These are phyloP conservation scores for Spermophilus dauricus DNA, from an alignment of 2,113 vertebrate genomes.

Conservation along the genomic window DNA sequence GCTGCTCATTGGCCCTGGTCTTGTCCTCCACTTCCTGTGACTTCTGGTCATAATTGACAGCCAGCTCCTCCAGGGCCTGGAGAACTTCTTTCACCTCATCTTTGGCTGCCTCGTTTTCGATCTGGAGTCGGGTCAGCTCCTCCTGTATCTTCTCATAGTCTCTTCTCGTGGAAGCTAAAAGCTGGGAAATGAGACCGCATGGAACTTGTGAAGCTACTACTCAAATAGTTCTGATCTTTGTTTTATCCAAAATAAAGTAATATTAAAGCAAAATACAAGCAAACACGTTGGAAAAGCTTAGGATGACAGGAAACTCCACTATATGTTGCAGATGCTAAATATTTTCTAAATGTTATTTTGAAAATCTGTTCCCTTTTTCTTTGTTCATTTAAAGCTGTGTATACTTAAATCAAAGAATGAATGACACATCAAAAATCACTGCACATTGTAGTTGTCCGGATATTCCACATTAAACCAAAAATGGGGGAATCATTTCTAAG, in stretches of 20 bases:
- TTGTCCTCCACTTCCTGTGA: slow-evolving; percentile 95
- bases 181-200: slow-evolving; percentile 86
- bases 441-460: neutral
- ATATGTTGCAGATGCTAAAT: neutral
- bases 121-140: slow-evolving; percentile 95
- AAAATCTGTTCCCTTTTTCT: slow-evolving; percentile 29
- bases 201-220: neutral
- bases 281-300: neutral
- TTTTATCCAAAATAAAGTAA: slow-evolving; percentile 17
- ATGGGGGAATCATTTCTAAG: neutral
- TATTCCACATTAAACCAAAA: slow-evolving; percentile 8
- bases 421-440: neutral
- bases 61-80: slow-evolving; percentile 96
- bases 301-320: neutral
- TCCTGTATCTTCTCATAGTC: slow-evolving; percentile 97
- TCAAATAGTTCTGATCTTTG: neutral
- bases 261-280: neutral
- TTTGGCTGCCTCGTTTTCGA: slow-evolving; percentile 96
- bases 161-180: slow-evolving; percentile 94
- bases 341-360: slow-evolving; percentile 11
- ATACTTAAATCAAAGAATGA: slow-evolving; percentile 14
- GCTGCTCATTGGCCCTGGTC: slow-evolving; percentile 91
- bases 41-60: slow-evolving; percentile 97
- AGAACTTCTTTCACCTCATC: slow-evolving; percentile 98
- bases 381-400: neutral